Base-by-base conservation (phyloP, 2,797 vertebrate species). In the Oryzias sinensis region DNA sequence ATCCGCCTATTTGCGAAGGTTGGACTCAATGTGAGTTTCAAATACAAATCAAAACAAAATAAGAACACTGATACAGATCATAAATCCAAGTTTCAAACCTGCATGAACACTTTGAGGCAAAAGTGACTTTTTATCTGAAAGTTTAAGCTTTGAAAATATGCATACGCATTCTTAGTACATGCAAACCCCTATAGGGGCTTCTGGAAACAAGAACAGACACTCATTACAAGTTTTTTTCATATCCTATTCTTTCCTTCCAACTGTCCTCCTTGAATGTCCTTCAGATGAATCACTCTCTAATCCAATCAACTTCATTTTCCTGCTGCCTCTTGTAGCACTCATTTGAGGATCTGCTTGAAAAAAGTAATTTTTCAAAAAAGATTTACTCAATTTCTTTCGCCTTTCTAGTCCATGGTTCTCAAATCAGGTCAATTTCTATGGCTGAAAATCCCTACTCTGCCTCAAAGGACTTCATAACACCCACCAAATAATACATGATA, bases 301-400 rank as follows among this genome's bases (percentile, higher is more conserved):
- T 72, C 44, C 54, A 64, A 42, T 66, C 17, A 58, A 49, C 57
- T 41, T 53, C 50, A 41, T 44, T 33, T 13, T 48, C 45, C 18
- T 29, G 53, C 24, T 62, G 53, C 14, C 5, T 18, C 44, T 37
- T 53, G 11, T 59, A 59, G 46, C 65, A 70, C 55, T 57, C 20
- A 67, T 60, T 53, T 20, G 48, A 33, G 16, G 49, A 43, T 56
- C 43, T 49, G 45, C 59, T 61, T 59, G 7, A 20, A 49, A 14
- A 37, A 53, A 37, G 49, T 41, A 4, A 29, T 47, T 16, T 56
- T 46, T 40, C 22, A 43, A 22, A 18, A 18, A 18, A 18, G 1
- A 3, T 13, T 11, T 18, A 37, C 13, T 58, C 33, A 3, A 63
- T 59, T 63, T 57, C 48, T 43, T 41, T 65, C 5, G 22, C 15